Percentiles rank a stretch among this genome's conserved stretches.
These are phyloP conservation scores for Drosophila ananassae DNA, from an alignment of 1,140 invertebrate genomes.

Conservation along the genomic window DNA sequence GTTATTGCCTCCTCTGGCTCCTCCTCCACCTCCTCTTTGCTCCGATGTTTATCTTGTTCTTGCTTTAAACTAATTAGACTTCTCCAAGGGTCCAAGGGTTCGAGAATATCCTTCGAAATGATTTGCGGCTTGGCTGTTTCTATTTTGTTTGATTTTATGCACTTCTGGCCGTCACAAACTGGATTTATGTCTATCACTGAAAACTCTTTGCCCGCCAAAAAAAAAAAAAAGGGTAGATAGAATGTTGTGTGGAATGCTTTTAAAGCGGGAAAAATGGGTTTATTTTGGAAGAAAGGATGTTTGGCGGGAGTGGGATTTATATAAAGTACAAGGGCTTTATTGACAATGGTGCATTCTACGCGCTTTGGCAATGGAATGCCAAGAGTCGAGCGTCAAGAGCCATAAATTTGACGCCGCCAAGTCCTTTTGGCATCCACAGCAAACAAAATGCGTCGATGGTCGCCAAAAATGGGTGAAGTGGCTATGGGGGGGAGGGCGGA, in stretches of 20 bases:
- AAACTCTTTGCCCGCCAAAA: constrained; percentile 16
- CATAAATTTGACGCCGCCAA: constrained; percentile 58
- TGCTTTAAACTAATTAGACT: constrained; percentile 6
- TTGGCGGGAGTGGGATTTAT: not conserved
- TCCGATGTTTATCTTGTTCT: not conserved
- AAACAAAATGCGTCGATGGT: constrained; percentile 52
- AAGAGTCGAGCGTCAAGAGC: constrained; percentile 44
- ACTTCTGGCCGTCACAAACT: constrained; percentile 11
- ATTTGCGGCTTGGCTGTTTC: constrained; percentile 16
- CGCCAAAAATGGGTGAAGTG: constrained; percentile 26
- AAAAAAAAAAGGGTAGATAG: too few relatives aligned
- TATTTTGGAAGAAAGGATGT: not conserved
- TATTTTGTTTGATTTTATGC: constrained; percentile 30
- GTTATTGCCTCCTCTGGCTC: not conserved
- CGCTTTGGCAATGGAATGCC: constrained; percentile 33
- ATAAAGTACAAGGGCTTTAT: constrained; percentile 24
- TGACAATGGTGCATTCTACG: constrained; percentile 36
- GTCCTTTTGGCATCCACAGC: constrained; percentile 52
- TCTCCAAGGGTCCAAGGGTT: not conserved
- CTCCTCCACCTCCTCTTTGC: not conserved
- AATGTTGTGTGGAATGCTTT: constrained; percentile 1
- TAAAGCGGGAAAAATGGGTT: constrained; percentile 10
- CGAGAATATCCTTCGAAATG: constrained; percentile 20
- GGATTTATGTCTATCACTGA: constrained; percentile 8
- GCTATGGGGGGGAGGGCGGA: not conserved